phyloP scores from a whole-genome alignment of 2,797 vertebrate species.

The Crocodylus rhombifer region DNA sequence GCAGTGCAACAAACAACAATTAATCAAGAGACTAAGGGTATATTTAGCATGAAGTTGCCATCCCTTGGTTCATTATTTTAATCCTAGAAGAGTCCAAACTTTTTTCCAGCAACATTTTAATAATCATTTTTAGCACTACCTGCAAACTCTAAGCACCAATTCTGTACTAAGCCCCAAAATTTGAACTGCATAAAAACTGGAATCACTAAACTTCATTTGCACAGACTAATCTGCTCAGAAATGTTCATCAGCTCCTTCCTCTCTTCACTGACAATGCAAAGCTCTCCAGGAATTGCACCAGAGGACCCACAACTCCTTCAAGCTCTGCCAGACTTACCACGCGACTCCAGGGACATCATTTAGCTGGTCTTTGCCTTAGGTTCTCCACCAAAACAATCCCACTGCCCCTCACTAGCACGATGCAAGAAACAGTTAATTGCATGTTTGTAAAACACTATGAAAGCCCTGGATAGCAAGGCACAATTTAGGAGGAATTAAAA shows the following conservation, averaged over 20 bases:
- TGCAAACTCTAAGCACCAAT: background rate
- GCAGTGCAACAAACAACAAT: background rate
- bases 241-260: background rate
- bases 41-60: background rate
- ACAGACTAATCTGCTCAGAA: background rate
- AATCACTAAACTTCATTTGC: background rate
- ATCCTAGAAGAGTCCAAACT: background rate
- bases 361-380: background rate
- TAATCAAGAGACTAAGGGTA: rapidly evolving
- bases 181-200: background rate
- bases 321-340: background rate
- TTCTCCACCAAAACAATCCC: background rate
- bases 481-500: rapidly evolving
- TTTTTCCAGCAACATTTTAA: background rate
- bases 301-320: background rate
- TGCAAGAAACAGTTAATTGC: rapidly evolving
- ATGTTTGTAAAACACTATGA: background rate
- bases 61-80: background rate
- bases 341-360: background rate
- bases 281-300: background rate
- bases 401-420: background rate
- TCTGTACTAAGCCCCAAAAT: background rate
- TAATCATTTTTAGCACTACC: rapidly evolving
- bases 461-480: background rate
- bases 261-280: background rate